Conservation (phyloP, 2,797 vertebrate genomes). For the Eutrigla gurnardus region DNA sequence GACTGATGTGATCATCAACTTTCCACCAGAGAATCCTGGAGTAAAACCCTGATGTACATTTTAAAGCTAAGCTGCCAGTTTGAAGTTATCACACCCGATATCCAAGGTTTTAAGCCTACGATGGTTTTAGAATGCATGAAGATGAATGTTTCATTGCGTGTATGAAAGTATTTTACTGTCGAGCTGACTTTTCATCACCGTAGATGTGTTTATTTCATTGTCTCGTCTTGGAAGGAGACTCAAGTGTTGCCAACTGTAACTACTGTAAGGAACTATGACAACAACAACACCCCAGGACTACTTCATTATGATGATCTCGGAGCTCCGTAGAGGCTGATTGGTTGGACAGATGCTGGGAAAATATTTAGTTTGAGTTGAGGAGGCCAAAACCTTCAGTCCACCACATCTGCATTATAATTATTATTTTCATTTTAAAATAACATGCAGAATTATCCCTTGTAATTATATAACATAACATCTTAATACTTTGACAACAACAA, state of each 20-base stretch:
- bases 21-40: slow-evolving; percentile 19
- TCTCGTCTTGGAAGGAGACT: slow-evolving; percentile 22
- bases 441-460: not conserved
- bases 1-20: not conserved
- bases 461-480: not conserved
- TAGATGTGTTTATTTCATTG: slow-evolving; percentile 36
- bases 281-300: not conserved
- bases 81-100: slow-evolving; percentile 33
- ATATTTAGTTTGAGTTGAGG: too few relatives aligned
- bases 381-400: too few relatives aligned
- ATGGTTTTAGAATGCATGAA: slow-evolving; percentile 69
- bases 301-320: not conserved
- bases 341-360: not conserved
- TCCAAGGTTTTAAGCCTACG: slow-evolving; percentile 28
- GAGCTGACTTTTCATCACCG: slow-evolving; percentile 1
- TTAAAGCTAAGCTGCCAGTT: slow-evolving; percentile 61
- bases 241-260: slow-evolving; percentile 19
- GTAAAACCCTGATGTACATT: slow-evolving; percentile 40
- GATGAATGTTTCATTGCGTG: slow-evolving; percentile 51
- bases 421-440: not conserved
- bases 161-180: slow-evolving; percentile 34
- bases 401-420: not conserved
- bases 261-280: not conserved
- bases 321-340: too few relatives aligned
- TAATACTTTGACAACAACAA: slow-evolving; percentile 6